These are phyloP conservation scores for Aphaenogaster floridana DNA, from an alignment of 1,140 invertebrate genomes.

Conservation along the genomic window DNA sequence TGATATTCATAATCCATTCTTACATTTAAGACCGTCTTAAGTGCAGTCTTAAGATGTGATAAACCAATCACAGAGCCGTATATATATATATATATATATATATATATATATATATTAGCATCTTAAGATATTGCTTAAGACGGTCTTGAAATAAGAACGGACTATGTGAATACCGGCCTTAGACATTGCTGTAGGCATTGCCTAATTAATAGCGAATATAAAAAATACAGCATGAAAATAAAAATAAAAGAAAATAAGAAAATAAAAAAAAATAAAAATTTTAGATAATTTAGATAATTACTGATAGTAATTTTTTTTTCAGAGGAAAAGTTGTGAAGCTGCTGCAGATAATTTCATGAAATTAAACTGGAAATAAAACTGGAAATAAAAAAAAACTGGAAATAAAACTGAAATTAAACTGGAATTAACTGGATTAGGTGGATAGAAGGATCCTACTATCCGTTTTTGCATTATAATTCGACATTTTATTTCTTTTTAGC, in stretches of 20 bases:
- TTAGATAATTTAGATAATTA: neutral
- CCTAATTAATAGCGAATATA: neutral
- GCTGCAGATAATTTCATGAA: neutral
- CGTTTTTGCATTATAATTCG: neutral
- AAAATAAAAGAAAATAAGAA: neutral
- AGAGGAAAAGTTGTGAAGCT: neutral
- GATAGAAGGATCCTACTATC: neutral
- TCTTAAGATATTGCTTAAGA: too few relatives aligned
- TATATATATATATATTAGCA: too few relatives aligned
- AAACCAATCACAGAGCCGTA: too few relatives aligned
- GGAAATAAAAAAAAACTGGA: too few relatives aligned
- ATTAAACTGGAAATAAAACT: neutral
- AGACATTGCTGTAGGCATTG: too few relatives aligned
- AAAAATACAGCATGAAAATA: neutral
- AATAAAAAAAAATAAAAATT: conserved; percentile 8
- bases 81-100: too few relatives aligned
- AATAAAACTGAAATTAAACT: too few relatives aligned
- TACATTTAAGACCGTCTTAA: too few relatives aligned
- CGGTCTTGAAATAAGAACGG: too few relatives aligned
- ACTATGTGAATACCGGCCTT: too few relatives aligned
- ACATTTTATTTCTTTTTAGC: neutral
- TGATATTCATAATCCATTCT: too few relatives aligned
- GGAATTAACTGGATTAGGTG: neutral
- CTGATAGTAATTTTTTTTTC: neutral
- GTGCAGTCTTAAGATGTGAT: too few relatives aligned